Base-by-base conservation (phyloP, 2,113 vertebrate species). In the Toxostoma redivivum region DNA sequence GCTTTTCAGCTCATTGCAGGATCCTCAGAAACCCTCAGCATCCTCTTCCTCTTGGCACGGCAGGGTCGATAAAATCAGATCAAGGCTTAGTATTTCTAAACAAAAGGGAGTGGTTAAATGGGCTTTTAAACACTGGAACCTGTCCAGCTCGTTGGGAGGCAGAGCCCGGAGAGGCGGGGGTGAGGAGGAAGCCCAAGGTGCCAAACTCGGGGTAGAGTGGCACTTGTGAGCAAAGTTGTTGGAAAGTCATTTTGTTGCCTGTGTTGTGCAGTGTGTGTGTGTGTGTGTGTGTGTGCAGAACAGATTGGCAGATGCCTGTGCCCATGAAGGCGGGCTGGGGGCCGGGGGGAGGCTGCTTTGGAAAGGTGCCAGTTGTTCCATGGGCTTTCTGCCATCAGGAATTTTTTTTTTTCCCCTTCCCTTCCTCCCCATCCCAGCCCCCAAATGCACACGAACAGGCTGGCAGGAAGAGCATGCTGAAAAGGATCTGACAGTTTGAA, bases 401-500 rank as follows among this genome's bases (percentile, higher is more conserved):
- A 45, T 58, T 89, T 90, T 87, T 82, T 82, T 44, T 37, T 3
- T 5, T 13, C 69, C 42, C 38, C 62, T 60, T 54, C 27, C 65
- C 18, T 81, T 92, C 76, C 53, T 80, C 88, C 81, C 82, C 86
- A 87, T 90, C 92, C 89, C 96, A 90, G 60, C 95, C 92, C 91
- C 96, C 78, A 81, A 86, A 91, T 0, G 1, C 93, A 87, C 48
- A 45, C 5, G 65, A 91, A 12, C 96, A 95, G 96, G 86, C 96
- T 97, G 97, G 94, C 97, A 96, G 92, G 95, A 96, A 96, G 96
- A 94, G 91, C 91, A 48, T 67, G 90, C 92, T 97, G 95, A 97
- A 98, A 97, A 96, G 96, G 95, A 95, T 93, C 89, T 96, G 95
- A 96, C 95, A 96, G 97, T 96, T 92, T 97, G 96, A 97, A 97